Conservation (phyloP, 2,888 invertebrate species). For the Meloe dianella region DNA sequence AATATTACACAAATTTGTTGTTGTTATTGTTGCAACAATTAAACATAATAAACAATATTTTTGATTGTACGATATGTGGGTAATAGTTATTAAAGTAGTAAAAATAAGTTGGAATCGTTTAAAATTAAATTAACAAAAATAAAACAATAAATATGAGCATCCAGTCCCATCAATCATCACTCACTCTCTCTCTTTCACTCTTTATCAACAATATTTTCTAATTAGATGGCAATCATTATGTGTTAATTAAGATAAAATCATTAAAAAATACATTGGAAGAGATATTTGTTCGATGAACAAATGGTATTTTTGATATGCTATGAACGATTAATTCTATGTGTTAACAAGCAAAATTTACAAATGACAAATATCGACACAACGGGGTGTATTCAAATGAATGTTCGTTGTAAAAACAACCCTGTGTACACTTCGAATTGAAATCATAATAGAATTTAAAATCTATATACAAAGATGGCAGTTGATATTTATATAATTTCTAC, state of each 20-base stretch:
- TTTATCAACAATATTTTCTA: slow-evolving; percentile 21
- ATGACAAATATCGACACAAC: too few species aligned
- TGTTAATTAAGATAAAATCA: too few species aligned
- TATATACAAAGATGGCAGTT: slow-evolving; percentile 55
- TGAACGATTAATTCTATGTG: too few species aligned
- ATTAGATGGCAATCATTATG: slow-evolving; percentile 31
- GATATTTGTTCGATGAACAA: not conserved
- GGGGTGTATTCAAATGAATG: not conserved
- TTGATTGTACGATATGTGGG: slow-evolving; percentile 41
- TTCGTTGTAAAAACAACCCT: slow-evolving; percentile 32
- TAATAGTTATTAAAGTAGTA: slow-evolving; percentile 19
- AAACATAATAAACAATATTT: slow-evolving; percentile 23
- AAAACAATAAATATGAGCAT: too few species aligned
- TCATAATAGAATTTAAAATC: slow-evolving; percentile 35
- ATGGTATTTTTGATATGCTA: slow-evolving; percentile 37
- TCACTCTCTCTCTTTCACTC: not conserved
- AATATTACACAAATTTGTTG: slow-evolving; percentile 33
- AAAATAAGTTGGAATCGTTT: slow-evolving; percentile 26
- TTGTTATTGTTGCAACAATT: slow-evolving; percentile 34
- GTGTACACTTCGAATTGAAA: slow-evolving; percentile 7
- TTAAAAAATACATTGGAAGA: slow-evolving; percentile 22
- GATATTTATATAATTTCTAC: slow-evolving; percentile 37
- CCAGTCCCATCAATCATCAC: too few species aligned
- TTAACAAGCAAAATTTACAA: too few species aligned
- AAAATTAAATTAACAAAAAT: slow-evolving; percentile 6